A percentile compares a stretch with the other conserved stretches of the same genome.
These are phyloP conservation scores for Sanderia malayensis DNA, from an alignment of 30 jellyfish, hydroid and myxozoan species.

Conservation along the genomic window DNA sequence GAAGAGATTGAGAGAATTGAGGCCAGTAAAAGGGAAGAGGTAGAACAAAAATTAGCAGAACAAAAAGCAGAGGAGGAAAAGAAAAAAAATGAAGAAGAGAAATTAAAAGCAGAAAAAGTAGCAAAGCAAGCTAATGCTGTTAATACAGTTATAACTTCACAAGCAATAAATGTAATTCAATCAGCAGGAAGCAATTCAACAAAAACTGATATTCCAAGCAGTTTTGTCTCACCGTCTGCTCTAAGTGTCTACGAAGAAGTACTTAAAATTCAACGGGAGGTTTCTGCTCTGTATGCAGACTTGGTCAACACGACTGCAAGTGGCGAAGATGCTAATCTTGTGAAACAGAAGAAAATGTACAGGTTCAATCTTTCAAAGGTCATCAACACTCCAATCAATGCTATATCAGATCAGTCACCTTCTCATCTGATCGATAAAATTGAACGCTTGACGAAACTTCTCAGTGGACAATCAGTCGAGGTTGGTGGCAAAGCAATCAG, in stretches of 20 bases:
- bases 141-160: not conserved
- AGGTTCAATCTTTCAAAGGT: conserved; percentile 64
- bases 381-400: conserved; percentile 79
- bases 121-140: too few species aligned
- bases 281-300: conserved; percentile 13
- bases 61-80: conserved; percentile 42
- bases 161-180: conserved; percentile 5
- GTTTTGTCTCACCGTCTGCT: conserved; percentile 47
- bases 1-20: conserved; percentile 45
- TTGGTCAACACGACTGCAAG: not conserved
- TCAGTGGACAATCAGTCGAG: conserved; percentile 45
- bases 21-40: conserved; percentile 36
- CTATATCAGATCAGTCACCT: conserved; percentile 83
- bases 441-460: conserved; percentile 42
- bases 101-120: conserved; percentile 3
- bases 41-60: conserved; percentile 28
- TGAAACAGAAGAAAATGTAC: conserved; percentile 30
- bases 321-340: not conserved
- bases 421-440: conserved; percentile 74
- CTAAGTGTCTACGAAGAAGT: conserved; percentile 37
- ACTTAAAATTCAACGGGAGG: conserved; percentile 22
- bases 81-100: conserved; percentile 4
- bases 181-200: not conserved
- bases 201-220: not conserved
- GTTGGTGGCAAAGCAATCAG: conserved; percentile 56